phyloP scores from a whole-genome alignment of 2,113 vertebrate species.

The Bothrops jararaca region DNA sequence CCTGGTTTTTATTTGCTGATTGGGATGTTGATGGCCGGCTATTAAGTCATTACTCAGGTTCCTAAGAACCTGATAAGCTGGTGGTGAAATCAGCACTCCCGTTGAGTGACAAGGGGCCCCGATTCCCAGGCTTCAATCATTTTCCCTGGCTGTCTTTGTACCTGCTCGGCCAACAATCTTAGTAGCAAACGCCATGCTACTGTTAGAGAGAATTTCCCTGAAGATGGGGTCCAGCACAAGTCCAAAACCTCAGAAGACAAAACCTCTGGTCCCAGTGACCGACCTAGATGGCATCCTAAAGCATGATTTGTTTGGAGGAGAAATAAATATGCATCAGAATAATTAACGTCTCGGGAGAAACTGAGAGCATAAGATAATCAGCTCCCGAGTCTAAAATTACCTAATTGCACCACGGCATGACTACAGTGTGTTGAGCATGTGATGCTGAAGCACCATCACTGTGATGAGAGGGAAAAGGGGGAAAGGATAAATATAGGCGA shows the following conservation, averaged over 20 bases:
- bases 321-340: background rate
- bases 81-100: background rate
- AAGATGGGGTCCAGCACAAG: background rate
- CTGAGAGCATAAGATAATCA: background rate
- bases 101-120: background rate
- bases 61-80: background rate
- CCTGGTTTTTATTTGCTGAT: background rate
- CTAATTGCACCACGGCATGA: background rate
- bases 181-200: background rate
- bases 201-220: background rate
- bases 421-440: background rate
- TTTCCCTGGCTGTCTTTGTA: background rate
- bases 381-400: background rate
- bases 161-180: background rate
- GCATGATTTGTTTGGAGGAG: background rate
- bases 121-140: background rate
- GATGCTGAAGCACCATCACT: background rate
- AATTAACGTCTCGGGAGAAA: background rate
- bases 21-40: background rate
- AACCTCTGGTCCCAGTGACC: background rate
- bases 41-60: background rate
- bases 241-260: background rate
- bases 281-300: background rate
- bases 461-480: background rate
- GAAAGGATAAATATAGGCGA: background rate